Evolutionary conservation across 1,140 invertebrate genomes (phyloP).

Genomic region (honey bee (Apis mellifera)): Amel_HAv3.1 CM009931.2:3102001-3102500

Average conservation of each 20-base stretch:
- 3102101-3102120: slow-evolving; percentile 54
- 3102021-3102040: no score
- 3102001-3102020: no score
- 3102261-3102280: slow-evolving; percentile 19
- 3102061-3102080: background rate
- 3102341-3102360: slow-evolving; percentile 40
- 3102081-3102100: slow-evolving; percentile 11
- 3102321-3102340: background rate
- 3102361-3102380: slow-evolving; percentile 51
- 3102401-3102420: no score
- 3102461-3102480: background rate
- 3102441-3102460: slow-evolving; percentile 11
- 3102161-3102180: slow-evolving; percentile 78
- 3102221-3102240: slow-evolving; percentile 67
- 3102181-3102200: slow-evolving; percentile 81
- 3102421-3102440: background rate
- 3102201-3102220: slow-evolving; percentile 71
- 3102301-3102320: background rate
- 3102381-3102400: background rate
- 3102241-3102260: slow-evolving; percentile 61
- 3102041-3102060: background rate
- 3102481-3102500: slow-evolving; percentile 28
- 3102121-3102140: slow-evolving; percentile 48
- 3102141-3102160: slow-evolving; percentile 74
- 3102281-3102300: slow-evolving; percentile 2